Evolutionary conservation across 1,140 invertebrate species (phyloP), one percentile per base, ranked within the genome.

Genomic region (Pseudomyrmex sp.): DNA sequence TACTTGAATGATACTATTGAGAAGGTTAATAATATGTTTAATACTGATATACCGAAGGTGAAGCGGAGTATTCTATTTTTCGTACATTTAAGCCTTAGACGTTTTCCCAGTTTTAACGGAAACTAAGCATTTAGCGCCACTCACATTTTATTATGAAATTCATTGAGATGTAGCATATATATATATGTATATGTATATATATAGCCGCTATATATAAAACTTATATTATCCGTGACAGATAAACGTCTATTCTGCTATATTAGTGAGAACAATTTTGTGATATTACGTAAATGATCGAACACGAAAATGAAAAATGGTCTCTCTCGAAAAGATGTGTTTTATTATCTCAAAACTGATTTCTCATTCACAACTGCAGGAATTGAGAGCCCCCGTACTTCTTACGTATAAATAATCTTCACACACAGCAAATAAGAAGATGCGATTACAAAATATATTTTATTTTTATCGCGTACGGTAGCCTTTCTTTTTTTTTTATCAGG

Each of bases 51-150:
- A 80, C 58, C 66, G 66, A 72, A 50, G 35, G 66, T 72, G 76
- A 35, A 79, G 54, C 76, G 44, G 44, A 77, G 66, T 70, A 80
- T 80, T 80, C 76, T 82, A 82, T 82, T 82, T 82, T 82, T 82
- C 79, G 58, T 82, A 82, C 72, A 62, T 63, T 82, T 73, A 75
- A 74, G 72, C 79, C 70, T 82, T 82, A 82, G 79, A 50, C 72
- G 18, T 80, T 72, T 72, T 44, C 68, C 76, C 66, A 72, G 56
- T 72, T 80, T 80, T 59, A 80, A 80, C 18, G 46, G 20, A 61
- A 70, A 50, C 59, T 80, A 72, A 80, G 54, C 54, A 80, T 61
- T 61, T 72, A 80, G 66, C 66, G 59, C 15, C 54, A 77, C 26
- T n/a, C 48, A 35, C 52, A 72, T 70, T 80, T 80, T 23, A 80